Conservation (phyloP, 2,113 vertebrate species). For the Phalacrocorax carbo region DNA sequence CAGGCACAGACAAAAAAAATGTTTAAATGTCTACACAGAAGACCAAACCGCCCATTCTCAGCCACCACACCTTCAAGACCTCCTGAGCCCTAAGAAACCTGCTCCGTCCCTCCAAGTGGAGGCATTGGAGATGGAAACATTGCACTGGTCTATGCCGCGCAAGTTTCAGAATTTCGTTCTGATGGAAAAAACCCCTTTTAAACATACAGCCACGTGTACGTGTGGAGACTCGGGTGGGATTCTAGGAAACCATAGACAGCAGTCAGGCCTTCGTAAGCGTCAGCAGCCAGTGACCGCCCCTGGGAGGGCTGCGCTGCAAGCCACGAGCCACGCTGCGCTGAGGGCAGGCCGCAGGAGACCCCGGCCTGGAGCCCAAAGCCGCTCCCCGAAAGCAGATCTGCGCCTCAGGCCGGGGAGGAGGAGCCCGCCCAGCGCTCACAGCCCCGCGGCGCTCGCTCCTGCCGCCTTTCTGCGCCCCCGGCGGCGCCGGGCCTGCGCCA, state of each 20-base stretch:
- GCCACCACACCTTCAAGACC: not conserved
- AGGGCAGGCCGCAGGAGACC: fast-evolving
- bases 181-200: not conserved
- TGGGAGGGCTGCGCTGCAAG: too few species aligned
- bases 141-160: not conserved
- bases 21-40: not conserved
- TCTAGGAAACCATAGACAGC: not conserved
- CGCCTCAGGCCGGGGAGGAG: not conserved
- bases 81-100: not conserved
- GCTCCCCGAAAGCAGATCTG: fast-evolving
- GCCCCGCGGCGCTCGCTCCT: not conserved
- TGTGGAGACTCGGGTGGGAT: not conserved
- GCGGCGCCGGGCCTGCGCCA: not conserved
- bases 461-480: too few species aligned
- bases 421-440: not conserved
- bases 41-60: not conserved
- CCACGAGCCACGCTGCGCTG: not conserved
- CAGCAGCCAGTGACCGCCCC: not conserved
- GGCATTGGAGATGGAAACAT: fast-evolving
- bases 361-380: fast-evolving
- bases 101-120: fast-evolving
- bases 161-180: not conserved
- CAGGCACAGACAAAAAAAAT: not conserved
- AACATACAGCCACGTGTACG: not conserved
- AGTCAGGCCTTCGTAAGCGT: not conserved